Conservation (phyloP, 1,140 invertebrate genomes). For the Leptopilina boulardi region DNA sequence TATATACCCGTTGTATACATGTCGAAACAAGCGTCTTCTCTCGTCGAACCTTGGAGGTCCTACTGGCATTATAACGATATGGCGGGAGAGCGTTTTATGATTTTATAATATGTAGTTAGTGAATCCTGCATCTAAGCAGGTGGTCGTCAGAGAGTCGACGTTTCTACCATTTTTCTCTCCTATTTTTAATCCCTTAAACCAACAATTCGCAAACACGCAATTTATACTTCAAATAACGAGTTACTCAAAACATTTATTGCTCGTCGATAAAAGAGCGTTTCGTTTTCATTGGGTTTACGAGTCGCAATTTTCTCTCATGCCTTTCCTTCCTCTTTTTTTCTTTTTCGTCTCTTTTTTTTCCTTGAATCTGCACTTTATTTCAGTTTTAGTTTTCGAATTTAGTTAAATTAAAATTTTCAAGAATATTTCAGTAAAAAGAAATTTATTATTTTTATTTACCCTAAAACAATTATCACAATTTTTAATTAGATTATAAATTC, state of each 20-base stretch:
- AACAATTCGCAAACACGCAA: conserved; percentile 39
- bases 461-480: too few species aligned
- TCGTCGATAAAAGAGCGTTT: conserved; percentile 34
- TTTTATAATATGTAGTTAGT: conserved; percentile 55
- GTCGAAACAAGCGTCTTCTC: conserved; percentile 23
- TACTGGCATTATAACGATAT: conserved; percentile 49
- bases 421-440: too few species aligned
- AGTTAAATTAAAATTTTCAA: too few species aligned
- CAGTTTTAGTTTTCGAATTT: too few species aligned
- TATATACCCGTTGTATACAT: conserved; percentile 22
- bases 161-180: conserved; percentile 38
- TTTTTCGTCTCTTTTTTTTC: background rate
- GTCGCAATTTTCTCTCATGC: conserved; percentile 29
- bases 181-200: conserved; percentile 36
- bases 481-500: too few species aligned
- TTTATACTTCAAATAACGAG: conserved; percentile 5
- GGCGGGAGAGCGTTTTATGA: conserved; percentile 47
- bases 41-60: conserved; percentile 33
- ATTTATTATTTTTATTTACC: too few species aligned
- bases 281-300: conserved; percentile 36
- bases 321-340: background rate
- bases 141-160: conserved; percentile 45
- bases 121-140: conserved; percentile 41
- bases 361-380: too few species aligned
- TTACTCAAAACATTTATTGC: conserved; percentile 5